These are phyloP conservation scores for Menidia menidia DNA, from an alignment of 2,797 vertebrate species.

Conservation along the genomic window DNA sequence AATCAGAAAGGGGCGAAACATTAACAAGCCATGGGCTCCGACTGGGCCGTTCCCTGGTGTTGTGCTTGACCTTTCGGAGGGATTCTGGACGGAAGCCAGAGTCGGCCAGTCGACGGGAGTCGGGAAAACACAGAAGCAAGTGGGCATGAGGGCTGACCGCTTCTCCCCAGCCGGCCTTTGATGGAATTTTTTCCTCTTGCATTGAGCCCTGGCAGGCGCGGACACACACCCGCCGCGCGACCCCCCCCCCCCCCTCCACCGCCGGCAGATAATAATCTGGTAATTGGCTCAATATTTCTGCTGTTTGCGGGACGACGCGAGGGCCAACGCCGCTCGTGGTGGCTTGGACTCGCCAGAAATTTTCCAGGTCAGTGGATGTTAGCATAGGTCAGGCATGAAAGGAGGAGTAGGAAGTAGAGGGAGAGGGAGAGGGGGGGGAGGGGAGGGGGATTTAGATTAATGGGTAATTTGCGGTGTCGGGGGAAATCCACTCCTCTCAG, in stretches of 20 bases:
- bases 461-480: constrained; percentile 53
- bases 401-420: constrained; percentile 23
- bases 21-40: constrained; percentile 40
- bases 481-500: constrained; percentile 43
- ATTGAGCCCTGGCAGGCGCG: constrained; percentile 70
- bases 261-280: constrained; percentile 81
- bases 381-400: constrained; percentile 69
- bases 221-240: constrained; percentile 70
- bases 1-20: constrained; percentile 43
- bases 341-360: constrained; percentile 67
- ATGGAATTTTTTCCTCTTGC: constrained; percentile 67
- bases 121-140: constrained; percentile 65
- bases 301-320: constrained; percentile 62
- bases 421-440: neutral
- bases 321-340: constrained; percentile 48
- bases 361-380: constrained; percentile 80
- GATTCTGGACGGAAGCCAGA: constrained; percentile 49
- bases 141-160: constrained; percentile 63
- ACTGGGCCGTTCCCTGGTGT: constrained; percentile 41
- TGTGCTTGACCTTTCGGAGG: constrained; percentile 32
- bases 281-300: constrained; percentile 87
- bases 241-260: constrained; percentile 48
- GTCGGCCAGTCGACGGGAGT: constrained; percentile 53
- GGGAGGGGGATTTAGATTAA: constrained; percentile 72
- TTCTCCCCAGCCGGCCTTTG: constrained; percentile 60